A percentile compares a stretch with the other conserved stretches of the same genome.
phyloP scores from a whole-genome alignment of 1,140 invertebrate species.

The Hyphantria cunea region DNA sequence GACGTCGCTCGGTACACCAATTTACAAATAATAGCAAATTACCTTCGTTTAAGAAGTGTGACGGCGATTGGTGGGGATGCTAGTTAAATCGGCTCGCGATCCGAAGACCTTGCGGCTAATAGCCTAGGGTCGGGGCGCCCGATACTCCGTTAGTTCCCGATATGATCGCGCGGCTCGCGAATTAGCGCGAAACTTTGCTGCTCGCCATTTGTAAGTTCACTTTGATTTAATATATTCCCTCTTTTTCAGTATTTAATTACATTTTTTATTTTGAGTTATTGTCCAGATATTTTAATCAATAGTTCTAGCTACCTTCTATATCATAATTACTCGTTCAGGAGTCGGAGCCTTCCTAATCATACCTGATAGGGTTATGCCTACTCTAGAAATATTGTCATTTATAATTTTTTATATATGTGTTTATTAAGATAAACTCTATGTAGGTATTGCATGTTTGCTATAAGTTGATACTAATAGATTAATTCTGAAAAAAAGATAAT shows the following conservation, averaged over 20 bases:
- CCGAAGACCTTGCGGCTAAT: conserved; percentile 76
- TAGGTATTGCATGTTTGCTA: too few species aligned
- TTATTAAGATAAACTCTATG: too few species aligned
- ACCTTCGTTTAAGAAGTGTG: conserved; percentile 80
- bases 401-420: too few species aligned
- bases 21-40: conserved; percentile 82
- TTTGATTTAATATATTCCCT: conserved; percentile 20
- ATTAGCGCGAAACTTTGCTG: conserved; percentile 47
- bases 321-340: too few species aligned
- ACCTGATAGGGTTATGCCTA: too few species aligned
- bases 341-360: too few species aligned
- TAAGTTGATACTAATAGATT: too few species aligned
- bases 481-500: too few species aligned
- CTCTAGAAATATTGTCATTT: too few species aligned
- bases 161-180: conserved; percentile 51
- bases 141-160: conserved; percentile 61
- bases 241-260: not conserved
- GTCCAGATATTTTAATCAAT: too few species aligned
- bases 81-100: conserved; percentile 77
- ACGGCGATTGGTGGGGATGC: conserved; percentile 78
- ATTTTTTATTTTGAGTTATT: conserved; percentile 12
- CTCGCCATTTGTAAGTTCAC: conserved; percentile 42
- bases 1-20: conserved; percentile 71
- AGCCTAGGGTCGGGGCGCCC: conserved; percentile 59
- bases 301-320: too few species aligned